Evolutionary conservation across 1,140 invertebrate species (phyloP), one percentile per base, ranked within the genome.

Genomic region (Drosophila pectinifera): DNA sequence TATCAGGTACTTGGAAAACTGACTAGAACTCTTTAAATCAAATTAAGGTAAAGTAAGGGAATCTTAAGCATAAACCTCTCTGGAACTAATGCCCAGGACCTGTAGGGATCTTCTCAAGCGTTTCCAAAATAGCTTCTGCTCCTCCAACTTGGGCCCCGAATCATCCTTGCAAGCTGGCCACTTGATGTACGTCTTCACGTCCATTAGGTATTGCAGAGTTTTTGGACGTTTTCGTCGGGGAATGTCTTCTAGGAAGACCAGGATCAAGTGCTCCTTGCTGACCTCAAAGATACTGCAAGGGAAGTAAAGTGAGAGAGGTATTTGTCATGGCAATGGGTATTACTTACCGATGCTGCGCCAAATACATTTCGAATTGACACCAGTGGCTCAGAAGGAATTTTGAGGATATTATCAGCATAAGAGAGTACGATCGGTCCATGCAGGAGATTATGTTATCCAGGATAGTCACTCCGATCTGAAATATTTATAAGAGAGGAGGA

Each of bases 331-430:
- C 0, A 2, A 46, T 49, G 1, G n/a, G 13, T 3, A 4, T 10
- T 24, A 43, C 54, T 48, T 68, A 94, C 94, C 94, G 93, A 82
- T 95, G 94, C 73, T 95, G 94, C 0, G 94, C 94, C 34, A 95
- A 78, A 85, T 95, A 94, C 94, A 95, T 94, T 89, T 95, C 95
- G 75, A 95, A 95, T 57, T 94, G 93, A 90, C 95, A 95, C 95
- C 95, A 95, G 48, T 95, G 94, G 49, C 94, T 95, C 0, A 93
- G 80, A 8, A 95, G 76, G 74, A 95, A 95, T 36, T 93, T 92
- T 18, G 93, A 92, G 2, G 94, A 95, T 7, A 95, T 93, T 13
- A 95, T 92, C 16, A 95, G 83, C 88, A 95, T 93, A 2, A 95
- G 92, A 1, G 93, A 93, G n/a, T 93, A 92, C 1, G 94, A 95